Evolutionary conservation across 2,888 invertebrate genomes (phyloP).

Genomic region (Hirtodrosophila histrioides): DNA sequence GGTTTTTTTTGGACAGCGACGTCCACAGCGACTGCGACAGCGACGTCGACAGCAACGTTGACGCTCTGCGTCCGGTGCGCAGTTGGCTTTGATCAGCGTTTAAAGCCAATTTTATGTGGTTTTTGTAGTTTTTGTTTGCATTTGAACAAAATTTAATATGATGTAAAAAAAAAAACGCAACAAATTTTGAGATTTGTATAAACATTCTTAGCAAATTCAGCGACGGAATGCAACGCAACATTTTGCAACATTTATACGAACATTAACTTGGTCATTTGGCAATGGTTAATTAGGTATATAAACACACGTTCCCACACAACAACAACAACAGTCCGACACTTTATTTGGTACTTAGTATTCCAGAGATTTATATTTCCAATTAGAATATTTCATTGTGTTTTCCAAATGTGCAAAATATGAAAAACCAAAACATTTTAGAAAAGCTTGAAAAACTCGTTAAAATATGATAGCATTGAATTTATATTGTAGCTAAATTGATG

Average conservation of each 20-base stretch:
- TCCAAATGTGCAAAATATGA: too few species aligned
- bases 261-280: slow-evolving; percentile 36
- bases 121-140: slow-evolving; percentile 47
- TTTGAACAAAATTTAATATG: slow-evolving; percentile 22
- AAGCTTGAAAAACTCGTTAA: too few species aligned
- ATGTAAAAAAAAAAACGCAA: slow-evolving; percentile 14
- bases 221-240: slow-evolving; percentile 28
- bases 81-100: slow-evolving; percentile 70
- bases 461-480: too few species aligned
- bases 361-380: not conserved
- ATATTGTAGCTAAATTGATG: too few species aligned
- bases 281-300: slow-evolving; percentile 10
- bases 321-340: not conserved
- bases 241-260: slow-evolving; percentile 37
- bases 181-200: slow-evolving; percentile 51
- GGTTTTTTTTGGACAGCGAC: slow-evolving; percentile 29
- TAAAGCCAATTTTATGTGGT: slow-evolving; percentile 19
- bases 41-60: slow-evolving; percentile 39
- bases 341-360: slow-evolving; percentile 2
- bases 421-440: too few species aligned
- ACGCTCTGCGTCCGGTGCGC: slow-evolving; percentile 70
- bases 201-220: slow-evolving; percentile 40
- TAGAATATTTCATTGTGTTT: not conserved
- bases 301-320: slow-evolving; percentile 1
- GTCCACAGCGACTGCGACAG: slow-evolving; percentile 11